Base-by-base conservation (phyloP, 2,113 vertebrate species). In the Leiothrix lutea region DNA sequence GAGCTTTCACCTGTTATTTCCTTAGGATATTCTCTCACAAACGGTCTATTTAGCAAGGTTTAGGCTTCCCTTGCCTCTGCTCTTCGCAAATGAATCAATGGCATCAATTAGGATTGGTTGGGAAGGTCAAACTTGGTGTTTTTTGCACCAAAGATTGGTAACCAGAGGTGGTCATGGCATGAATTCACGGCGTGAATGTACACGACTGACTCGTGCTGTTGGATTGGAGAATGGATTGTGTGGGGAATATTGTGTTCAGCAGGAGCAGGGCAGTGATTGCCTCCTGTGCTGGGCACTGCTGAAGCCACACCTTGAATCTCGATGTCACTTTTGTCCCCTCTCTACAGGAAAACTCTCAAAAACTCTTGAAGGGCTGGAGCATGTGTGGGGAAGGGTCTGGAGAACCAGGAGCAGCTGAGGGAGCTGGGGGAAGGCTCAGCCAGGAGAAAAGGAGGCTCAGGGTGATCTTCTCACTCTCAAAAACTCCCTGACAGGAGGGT, bases 81-180 rank as follows among this genome's bases (percentile, higher is more conserved):
- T n/a, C 53, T 64, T 86, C 44, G 60, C 38, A 36, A 16, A 83
- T 24, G 57, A 70, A 79, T 72, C 54, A 10, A 69, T 84, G n/a
- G 19, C 53, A 35, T 94, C 67, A 60, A 29, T 93, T 90, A 45
- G 44, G 40, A 67, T 90, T 83, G 79, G 70, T 88, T 44, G 84
- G 56, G 22, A 31, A 92, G 79, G 82, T 92, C 67, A 86, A 2
- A 48, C 11, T 73, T 66, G 50, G 47, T 38, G 23, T 67, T 57
- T 67, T 57, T 64, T 57, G 54, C 42, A 33, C 10, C 0, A 26
- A 79, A 5, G 36, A 21, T 31, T 3, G 0, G 0, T 18, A 48
- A 25, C 7, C 42, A 48, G 50, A 47, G 54, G 22, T 54, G 77
- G 38, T 21, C 21, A 6, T 14, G 64, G 35, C 47, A 4, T 8